Conservation (phyloP, 2,888 invertebrate genomes). For the Onchidella celtica region DNA sequence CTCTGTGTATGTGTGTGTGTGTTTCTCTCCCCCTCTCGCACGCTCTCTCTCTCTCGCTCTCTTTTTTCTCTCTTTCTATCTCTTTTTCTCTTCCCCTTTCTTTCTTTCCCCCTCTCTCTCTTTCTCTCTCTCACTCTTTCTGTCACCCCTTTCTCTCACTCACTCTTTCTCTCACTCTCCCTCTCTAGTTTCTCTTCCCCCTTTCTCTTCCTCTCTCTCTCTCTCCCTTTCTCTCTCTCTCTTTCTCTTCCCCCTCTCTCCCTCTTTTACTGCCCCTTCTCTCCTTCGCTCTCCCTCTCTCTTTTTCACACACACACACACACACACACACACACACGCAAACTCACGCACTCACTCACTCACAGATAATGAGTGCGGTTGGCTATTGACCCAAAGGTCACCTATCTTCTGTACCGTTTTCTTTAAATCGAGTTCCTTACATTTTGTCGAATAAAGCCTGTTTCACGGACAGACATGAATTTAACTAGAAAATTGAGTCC, state of each 20-base stretch:
- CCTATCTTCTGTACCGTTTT: too few relatives aligned
- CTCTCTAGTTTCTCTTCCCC: slow-evolving; percentile 12
- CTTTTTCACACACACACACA: not conserved
- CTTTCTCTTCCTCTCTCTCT: slow-evolving; percentile 19
- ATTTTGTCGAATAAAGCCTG: too few relatives aligned
- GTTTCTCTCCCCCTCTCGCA: too few relatives aligned
- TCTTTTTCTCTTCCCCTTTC: not conserved
- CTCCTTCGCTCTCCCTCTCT: not conserved
- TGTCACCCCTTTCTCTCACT: slow-evolving; percentile 1
- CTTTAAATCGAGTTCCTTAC: too few relatives aligned
- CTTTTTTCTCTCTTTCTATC: not conserved
- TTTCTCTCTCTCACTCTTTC: not conserved
- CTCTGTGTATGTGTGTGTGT: too few relatives aligned
- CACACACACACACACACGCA: too few relatives aligned
- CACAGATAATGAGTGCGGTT: too few relatives aligned
- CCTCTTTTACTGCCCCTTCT: not conserved
- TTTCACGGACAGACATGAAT: too few relatives aligned
- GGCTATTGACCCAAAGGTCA: too few relatives aligned
- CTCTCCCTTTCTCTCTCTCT: slow-evolving; percentile 9
- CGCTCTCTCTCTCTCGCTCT: too few relatives aligned
- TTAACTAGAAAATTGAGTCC: too few relatives aligned
- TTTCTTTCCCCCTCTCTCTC: not conserved
- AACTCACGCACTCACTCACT: too few relatives aligned
- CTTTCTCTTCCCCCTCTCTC: not conserved
- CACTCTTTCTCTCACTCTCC: slow-evolving; percentile 20